Evolutionary conservation across 2,113 vertebrate genomes (phyloP).

Genomic region (Corynorhinus townsendii): DNA sequence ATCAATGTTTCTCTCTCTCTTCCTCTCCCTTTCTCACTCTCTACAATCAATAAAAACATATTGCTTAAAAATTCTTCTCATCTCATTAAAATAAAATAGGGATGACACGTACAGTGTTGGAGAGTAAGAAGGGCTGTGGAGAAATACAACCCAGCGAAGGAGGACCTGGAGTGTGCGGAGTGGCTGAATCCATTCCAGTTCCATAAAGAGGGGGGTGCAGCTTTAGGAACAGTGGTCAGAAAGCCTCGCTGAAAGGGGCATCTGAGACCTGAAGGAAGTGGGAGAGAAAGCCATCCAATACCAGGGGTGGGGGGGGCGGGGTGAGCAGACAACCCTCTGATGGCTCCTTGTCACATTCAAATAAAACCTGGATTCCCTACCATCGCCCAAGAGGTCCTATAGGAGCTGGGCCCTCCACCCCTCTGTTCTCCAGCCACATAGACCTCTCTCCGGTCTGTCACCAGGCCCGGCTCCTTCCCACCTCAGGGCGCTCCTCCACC

Average conservation of each 20-base stretch:
- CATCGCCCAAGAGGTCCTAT: not conserved
- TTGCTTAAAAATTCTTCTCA: no score
- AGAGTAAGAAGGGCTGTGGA: not conserved
- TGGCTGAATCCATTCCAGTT: not conserved
- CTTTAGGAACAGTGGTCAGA: not conserved
- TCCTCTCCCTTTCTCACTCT: no score
- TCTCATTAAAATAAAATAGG: not conserved
- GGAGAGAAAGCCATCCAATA: rapidly evolving
- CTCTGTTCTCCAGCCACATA: not conserved
- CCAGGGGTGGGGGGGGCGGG: rapidly evolving
- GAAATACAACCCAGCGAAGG: not conserved
- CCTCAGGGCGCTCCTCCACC: not conserved
- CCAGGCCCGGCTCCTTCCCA: not conserved
- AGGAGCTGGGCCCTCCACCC: no score
- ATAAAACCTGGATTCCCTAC: not conserved
- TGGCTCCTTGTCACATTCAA: not conserved
- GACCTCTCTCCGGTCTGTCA: not conserved
- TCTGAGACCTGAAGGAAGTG: not conserved
- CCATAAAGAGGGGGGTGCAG: not conserved
- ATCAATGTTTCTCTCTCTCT: no score
- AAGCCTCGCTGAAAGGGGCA: not conserved
- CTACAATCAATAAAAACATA: no score
- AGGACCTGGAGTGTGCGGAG: not conserved
- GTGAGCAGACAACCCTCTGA: not conserved
- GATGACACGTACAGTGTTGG: not conserved